phyloP scores from a whole-genome alignment of 2,113 vertebrate species.

The Myrmecophaga tridactyla region DNA sequence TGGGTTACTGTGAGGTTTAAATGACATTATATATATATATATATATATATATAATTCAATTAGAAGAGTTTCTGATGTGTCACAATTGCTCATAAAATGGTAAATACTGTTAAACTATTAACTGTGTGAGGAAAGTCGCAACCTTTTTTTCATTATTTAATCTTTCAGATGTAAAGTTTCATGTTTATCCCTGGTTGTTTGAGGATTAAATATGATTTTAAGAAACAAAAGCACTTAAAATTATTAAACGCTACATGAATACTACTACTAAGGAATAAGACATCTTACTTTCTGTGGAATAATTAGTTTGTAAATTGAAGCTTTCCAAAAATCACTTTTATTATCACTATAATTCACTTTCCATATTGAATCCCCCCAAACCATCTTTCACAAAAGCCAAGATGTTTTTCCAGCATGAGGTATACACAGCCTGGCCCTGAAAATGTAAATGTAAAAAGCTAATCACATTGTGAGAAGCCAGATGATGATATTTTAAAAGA shows the following conservation, averaged over 20 bases:
- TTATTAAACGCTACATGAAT: neutral
- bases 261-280: neutral
- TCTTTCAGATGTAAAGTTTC: neutral
- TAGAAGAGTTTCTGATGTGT: neutral
- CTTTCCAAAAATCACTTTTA: neutral
- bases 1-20: neutral
- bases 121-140: neutral
- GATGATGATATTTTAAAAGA: neutral
- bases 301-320: neutral
- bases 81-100: neutral
- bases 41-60: neutral
- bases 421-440: neutral
- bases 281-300: neutral
- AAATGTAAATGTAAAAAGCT: neutral
- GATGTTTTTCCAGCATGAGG: neutral
- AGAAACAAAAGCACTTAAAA: neutral
- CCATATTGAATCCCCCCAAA: neutral
- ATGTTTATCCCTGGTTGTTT: neutral
- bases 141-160: neutral
- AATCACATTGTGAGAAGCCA: neutral
- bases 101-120: neutral
- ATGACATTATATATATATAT: neutral
- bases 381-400: slow-evolving; percentile 3
- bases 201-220: neutral
- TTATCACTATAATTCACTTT: neutral